phyloP scores from a whole-genome alignment of 2,888 invertebrate genomes.

The Adineta ricciae region DNA sequence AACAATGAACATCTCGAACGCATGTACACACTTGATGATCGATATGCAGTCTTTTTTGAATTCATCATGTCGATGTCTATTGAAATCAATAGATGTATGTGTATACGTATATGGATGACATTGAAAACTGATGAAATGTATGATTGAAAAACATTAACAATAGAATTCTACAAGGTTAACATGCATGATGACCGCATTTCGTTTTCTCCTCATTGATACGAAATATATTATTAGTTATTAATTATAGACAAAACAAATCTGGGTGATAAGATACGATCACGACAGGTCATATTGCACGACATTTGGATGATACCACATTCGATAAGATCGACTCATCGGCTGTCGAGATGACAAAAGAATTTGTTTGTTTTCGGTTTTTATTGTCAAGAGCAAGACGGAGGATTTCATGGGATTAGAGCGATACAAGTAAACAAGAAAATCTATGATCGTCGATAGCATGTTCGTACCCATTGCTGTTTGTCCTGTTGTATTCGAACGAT shows the following conservation, averaged over 20 bases:
- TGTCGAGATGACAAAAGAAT: background rate
- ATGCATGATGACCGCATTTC: background rate
- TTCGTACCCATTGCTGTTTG: conserved; percentile 4
- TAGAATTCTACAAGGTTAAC: background rate
- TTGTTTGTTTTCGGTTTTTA: background rate
- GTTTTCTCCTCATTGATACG: background rate
- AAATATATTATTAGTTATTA: background rate
- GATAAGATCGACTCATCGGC: background rate
- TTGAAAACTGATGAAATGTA: background rate
- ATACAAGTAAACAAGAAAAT: background rate
- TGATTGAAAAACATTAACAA: background rate
- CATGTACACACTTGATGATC: background rate
- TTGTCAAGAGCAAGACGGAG: background rate
- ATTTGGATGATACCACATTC: too few species aligned
- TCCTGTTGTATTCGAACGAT: background rate
- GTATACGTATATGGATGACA: background rate
- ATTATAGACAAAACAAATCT: background rate
- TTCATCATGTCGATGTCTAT: background rate
- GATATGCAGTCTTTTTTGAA: background rate
- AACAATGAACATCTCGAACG: background rate
- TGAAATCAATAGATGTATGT: background rate
- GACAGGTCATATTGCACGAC: too few species aligned
- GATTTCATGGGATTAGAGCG: background rate
- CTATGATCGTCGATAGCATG: background rate
- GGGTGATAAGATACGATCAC: background rate